Base-by-base conservation (phyloP, 2,888 invertebrate genomes). In the Tinea semifulvella region DNA sequence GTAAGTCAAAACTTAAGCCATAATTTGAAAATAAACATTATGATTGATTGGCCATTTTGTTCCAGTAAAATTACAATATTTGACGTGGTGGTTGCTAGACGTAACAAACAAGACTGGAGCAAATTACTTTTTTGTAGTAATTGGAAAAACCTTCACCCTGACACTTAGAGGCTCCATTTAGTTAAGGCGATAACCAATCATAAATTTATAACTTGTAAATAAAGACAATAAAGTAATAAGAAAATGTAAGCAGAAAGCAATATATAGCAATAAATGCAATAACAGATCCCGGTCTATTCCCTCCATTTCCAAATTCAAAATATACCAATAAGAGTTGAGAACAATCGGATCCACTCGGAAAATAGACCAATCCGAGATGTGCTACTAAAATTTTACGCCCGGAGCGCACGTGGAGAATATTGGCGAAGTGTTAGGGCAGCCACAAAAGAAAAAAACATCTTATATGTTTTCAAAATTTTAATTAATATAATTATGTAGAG, bases 371-470 rank as follows among this genome's bases (percentile, higher is more conserved):
- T 40, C 40, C 40, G 40, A 40, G 22, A 40, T 40, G 40, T 36
- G 40, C 64, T 63, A 68, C 68, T 79, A 79, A 80, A 79, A 79
- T 77, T 79, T 80, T 80, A 79, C 77, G 40, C 22, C 75, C 71
- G 65, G 58, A 60, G 63, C 70, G 69, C 79, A 79, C 77, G 77
- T 79, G 77, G 70, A 58, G 58, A 58, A 57, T 63, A 51, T 51
- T 52, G 53, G 60, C 57, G 52, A 54, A 57, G 61, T 64, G 69
- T 10, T 11, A 40, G 40, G 40, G 40, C 2, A 11, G 40, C 4
- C 28, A 13, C 20, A 18, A 36, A 18, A 36, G 7, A 31, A 31
- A 31, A 31, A 13, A 31, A 4, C 14, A 11, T 26, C 26, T 13
- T 16, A 6, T 13, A n/a, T 18, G 4, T 31, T 8, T 22, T 13